Percentiles rank a stretch among this genome's conserved stretches.
phyloP scores from a whole-genome alignment of 2,888 invertebrate species.

The Hymenopus coronatus region DNA sequence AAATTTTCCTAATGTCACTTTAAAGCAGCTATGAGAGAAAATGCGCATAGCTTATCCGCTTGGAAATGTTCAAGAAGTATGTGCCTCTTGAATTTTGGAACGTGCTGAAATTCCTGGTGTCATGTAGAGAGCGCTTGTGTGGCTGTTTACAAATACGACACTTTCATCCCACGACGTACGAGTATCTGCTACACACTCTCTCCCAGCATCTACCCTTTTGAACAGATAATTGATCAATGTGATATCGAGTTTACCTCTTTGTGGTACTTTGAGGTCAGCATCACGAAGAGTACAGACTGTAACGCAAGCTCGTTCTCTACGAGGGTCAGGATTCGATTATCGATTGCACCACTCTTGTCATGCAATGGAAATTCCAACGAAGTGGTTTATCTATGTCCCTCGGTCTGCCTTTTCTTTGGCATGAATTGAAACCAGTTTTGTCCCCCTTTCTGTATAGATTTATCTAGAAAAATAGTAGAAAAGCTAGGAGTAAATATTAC shows the following conservation, averaged over 20 bases:
- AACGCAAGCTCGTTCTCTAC: neutral
- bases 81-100: neutral
- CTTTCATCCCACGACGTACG: neutral
- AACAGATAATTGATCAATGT: neutral
- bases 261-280: neutral
- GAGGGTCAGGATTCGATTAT: neutral
- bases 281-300: neutral
- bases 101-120: neutral
- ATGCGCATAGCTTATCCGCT: too few relatives aligned
- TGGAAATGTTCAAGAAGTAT: too few relatives aligned
- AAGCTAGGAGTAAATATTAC: too few relatives aligned
- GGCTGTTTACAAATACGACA: neutral
- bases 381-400: neutral
- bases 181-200: too few relatives aligned
- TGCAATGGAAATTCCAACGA: neutral
- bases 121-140: neutral
- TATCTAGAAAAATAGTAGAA: too few relatives aligned
- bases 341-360: neutral
- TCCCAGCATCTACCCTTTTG: neutral
- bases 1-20: too few relatives aligned
- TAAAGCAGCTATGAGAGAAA: too few relatives aligned
- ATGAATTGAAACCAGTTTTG: too few relatives aligned
- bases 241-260: neutral
- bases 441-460: too few relatives aligned
- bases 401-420: neutral